Conservation (phyloP, 1,140 invertebrate species). For the Aphelinus atriplicis region DNA sequence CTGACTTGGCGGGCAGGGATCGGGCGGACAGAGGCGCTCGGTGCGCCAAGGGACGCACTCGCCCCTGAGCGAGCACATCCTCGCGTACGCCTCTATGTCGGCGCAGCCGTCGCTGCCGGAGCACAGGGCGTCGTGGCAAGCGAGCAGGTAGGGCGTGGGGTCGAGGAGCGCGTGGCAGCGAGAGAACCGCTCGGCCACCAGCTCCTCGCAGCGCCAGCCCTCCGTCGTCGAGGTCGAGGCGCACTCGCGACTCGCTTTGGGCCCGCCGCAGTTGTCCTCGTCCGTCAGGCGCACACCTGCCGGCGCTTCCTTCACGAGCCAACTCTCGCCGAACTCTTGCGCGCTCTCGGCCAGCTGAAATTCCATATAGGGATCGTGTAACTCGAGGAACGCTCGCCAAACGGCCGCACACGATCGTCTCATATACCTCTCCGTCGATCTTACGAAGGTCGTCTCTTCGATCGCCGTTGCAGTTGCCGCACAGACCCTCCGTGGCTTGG, state of each 20-base stretch:
- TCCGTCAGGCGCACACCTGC: constrained; percentile 42
- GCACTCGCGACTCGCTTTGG: constrained; percentile 8
- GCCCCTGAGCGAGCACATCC: constrained; percentile 73
- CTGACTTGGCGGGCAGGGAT: constrained; percentile 50
- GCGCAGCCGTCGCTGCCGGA: constrained; percentile 69
- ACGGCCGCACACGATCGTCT: too few species aligned
- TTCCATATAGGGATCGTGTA: not conserved
- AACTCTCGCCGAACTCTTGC: constrained; percentile 71
- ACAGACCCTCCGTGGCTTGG: constrained; percentile 79
- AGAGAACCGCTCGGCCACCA: constrained; percentile 73
- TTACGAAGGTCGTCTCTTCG: constrained; percentile 72
- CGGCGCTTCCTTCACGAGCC: constrained; percentile 64
- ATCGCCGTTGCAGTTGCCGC: constrained; percentile 80
- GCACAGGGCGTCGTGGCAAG: constrained; percentile 77
- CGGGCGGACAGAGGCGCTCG: constrained; percentile 65
- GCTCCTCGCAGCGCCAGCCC: constrained; percentile 66
- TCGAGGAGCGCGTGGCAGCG: constrained; percentile 79
- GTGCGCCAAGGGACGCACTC: constrained; percentile 79
- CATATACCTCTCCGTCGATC: constrained; percentile 61
- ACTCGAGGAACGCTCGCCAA: too few species aligned
- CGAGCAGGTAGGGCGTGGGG: constrained; percentile 72
- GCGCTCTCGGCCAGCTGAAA: constrained; percentile 47
- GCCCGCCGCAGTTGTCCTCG: constrained; percentile 45
- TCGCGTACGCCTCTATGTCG: constrained; percentile 76
- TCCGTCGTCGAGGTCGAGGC: not conserved